Conservation (phyloP, 2,113 vertebrate genomes). For the Centropristis striata region DNA sequence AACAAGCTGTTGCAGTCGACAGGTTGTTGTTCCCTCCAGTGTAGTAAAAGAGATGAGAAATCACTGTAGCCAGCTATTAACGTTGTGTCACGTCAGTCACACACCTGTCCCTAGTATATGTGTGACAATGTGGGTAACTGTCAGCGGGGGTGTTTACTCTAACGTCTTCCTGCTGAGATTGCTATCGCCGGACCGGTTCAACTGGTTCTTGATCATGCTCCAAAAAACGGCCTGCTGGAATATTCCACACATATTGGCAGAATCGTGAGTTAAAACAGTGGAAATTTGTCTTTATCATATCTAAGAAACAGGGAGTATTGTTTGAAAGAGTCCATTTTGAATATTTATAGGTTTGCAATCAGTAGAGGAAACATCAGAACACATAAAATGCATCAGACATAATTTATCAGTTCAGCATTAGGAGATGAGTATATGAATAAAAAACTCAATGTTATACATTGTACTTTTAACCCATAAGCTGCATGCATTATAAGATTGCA, state of each 20-base stretch:
- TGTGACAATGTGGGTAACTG: slow-evolving; percentile 45
- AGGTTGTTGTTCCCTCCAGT: not conserved
- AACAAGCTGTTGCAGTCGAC: not conserved
- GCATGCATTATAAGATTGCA: not conserved
- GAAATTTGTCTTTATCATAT: not conserved
- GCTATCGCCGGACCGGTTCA: slow-evolving; percentile 61
- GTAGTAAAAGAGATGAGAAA: not conserved
- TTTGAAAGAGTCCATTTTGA: too few relatives aligned
- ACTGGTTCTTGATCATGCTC: slow-evolving; percentile 60
- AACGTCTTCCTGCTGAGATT: slow-evolving; percentile 63
- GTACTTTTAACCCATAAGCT: not conserved
- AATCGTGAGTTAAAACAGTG: not conserved
- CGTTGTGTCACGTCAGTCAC: slow-evolving; percentile 5
- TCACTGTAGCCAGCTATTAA: not conserved
- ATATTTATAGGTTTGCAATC: not conserved
- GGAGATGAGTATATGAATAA: too few relatives aligned
- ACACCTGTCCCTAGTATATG: slow-evolving; percentile 41
- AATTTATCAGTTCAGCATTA: not conserved
- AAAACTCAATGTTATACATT: not conserved
- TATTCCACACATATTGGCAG: slow-evolving; percentile 18
- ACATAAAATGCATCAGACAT: not conserved
- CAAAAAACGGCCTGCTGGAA: not conserved
- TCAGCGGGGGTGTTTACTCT: slow-evolving; percentile 45
- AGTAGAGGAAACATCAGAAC: not conserved
- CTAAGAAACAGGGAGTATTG: too few relatives aligned